Conservation (phyloP, 1,140 invertebrate species). For the Aphelinus certus region DNA sequence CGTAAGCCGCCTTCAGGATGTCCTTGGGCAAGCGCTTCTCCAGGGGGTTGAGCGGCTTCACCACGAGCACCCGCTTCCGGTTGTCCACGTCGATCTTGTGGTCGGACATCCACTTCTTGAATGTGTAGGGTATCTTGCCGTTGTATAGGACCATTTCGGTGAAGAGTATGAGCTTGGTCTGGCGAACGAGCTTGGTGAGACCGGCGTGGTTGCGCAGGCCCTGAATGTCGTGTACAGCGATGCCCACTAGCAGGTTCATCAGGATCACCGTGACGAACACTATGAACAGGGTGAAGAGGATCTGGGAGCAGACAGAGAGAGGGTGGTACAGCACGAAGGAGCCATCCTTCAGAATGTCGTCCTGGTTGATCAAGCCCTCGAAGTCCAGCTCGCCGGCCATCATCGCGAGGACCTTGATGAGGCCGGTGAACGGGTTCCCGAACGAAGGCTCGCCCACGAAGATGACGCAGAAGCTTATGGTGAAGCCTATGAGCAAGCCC, state of each 20-base stretch:
- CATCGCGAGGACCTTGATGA: conserved; percentile 72
- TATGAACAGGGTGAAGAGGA: conserved; percentile 72
- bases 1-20: conserved; percentile 72
- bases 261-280: conserved; percentile 76
- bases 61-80: conserved; percentile 66
- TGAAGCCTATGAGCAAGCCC: conserved; percentile 72
- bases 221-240: conserved; percentile 76
- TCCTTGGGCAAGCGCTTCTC: conserved; percentile 73
- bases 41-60: conserved; percentile 73
- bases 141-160: conserved; percentile 73
- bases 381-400: conserved; percentile 77
- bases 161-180: conserved; percentile 75
- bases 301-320: conserved; percentile 69
- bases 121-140: conserved; percentile 65
- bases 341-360: conserved; percentile 52
- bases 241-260: conserved; percentile 77
- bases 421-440: conserved; percentile 68
- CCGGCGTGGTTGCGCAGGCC: conserved; percentile 75
- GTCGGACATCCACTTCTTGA: conserved; percentile 60
- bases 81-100: conserved; percentile 62
- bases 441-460: conserved; percentile 72
- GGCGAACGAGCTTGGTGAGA: conserved; percentile 73
- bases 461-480: conserved; percentile 74
- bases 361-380: conserved; percentile 70
- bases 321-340: conserved; percentile 61